Evolutionary conservation across 2,113 vertebrate species (phyloP), one percentile per base, ranked within the genome.

Genomic region (Ariopsis seemanni): DNA sequence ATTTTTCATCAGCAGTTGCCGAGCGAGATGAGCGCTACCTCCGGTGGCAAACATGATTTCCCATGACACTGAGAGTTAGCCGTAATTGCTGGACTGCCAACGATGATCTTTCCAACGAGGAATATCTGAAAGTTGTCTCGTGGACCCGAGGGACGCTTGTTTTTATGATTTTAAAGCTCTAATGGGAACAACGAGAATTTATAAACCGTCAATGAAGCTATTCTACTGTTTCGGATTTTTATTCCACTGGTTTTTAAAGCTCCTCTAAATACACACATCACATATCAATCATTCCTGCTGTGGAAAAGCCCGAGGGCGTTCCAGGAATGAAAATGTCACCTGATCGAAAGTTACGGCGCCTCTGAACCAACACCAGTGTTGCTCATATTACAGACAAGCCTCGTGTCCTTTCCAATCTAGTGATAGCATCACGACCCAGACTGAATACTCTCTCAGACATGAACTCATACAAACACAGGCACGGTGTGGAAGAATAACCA

Each of bases 11-110:
- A 82, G 87, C 72, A 27, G 77, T 89, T 84, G 5, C 52, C 48
- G 22, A 83, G 81, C 14, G 55, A 42, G 42, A 87, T 77, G 72
- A 88, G 53, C 85, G 10, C 72, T 62, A 85, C 62, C 85, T 72
- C 57, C 60, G 83, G 50, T 78, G 86, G 81, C 87, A 86, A 89
- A 88, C 85, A 88, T 48, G 58, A 86, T 82, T 91, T 86, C 69
- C 60, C 84, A 84, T 25, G 83, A 86, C 34, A 50, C 30, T 53
- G 82, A 85, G 85, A 87, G 60, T 78, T 71, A 67, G 55, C 83
- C 74, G 62, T 92, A 92, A 92, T 91, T 91, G 86, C 83, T 57
- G 25, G 62, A 55, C 67, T 67, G 50, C 87, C 86, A 88, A 87
- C 85, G 89, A 80, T 79, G 42, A 79, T 83, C 83, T 60, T 84